Evolutionary conservation across 2,113 vertebrate species (phyloP), one percentile per base, ranked within the genome.

Genomic region (Colossoma macropomum): DNA sequence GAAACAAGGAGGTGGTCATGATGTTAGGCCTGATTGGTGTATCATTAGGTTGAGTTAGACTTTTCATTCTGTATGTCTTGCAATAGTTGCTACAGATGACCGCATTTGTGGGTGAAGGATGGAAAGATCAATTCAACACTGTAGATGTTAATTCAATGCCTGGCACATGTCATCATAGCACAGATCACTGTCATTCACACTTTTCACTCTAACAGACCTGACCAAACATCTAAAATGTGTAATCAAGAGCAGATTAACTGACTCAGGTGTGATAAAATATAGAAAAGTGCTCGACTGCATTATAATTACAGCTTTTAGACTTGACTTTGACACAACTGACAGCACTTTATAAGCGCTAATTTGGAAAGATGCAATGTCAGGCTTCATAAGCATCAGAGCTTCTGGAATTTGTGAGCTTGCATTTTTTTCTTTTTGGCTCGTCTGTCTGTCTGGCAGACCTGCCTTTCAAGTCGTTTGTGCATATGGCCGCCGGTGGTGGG

Each of bases 321-420:
- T 11, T 7, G n/a, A 27, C 23, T 25, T 25, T 8, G 56, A n/a
- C 56, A 6, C 54, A 8, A 9, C 59, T 62, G 59, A 62, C 59
- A 27, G 59, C 59, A 8, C 12, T 25, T 62, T 62, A n/a, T 11
- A 25, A 16, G 6, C 0, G 1, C 25, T 62, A 1, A 62, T 32
- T 45, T 68, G 60, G 27, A 77, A 77, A 65, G 41, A 45, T 50
- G 45, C 25, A 77, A n/a, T 16, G 56, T 16, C 32, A 12, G 75
- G 34, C 27, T 38, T 48, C n/a, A 62, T 27, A 45, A 2, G 54
- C 23, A 27, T 62, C n/a, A 27, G 59, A 5, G 54, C 2, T 12
- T 15, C 41, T 13, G 62, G 28, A 50, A 11, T 27, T 19, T 16
- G 12, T 68, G 27, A 54, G 27, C 45, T 68, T 11, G 45, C 15